Base-by-base conservation (phyloP, 1,140 invertebrate genomes). In the Leptopilina boulardi region DNA sequence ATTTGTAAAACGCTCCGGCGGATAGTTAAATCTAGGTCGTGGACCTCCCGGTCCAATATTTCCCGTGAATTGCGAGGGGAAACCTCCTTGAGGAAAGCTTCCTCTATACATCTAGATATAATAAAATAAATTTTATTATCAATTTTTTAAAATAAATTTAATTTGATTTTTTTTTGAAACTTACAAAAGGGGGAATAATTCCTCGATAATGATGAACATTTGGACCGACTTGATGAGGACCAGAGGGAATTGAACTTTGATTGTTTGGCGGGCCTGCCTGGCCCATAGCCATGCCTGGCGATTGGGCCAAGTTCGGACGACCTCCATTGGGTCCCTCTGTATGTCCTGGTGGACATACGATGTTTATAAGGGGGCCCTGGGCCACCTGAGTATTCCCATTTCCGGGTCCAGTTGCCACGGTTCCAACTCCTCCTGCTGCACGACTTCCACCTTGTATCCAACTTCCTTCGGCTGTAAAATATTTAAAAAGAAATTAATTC, bases 391-490 rank as follows among this genome's bases (percentile, higher is more conserved):
- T 91, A 89, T 84, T 91, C 87, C 89, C 89, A 91, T 73, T 87
- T 84, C 93, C 91, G 87, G 87, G 81, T 91, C 91, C 91, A 92
- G 84, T 86, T 91, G 84, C 86, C 81, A 80, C 89, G 78, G 87
- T 86, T 86, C 91, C 85, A 82, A 90, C 83, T 88, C 91, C 90
- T 89, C 92, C 84, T 78, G 89, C 77, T 86, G 90, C 91, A 70
- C 93, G 92, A 82, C 93, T 93, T 88, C 95, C 95, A 90, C 93
- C 94, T 91, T 94, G 94, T 88, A 94, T 95, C 95, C 95, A 96
- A 83, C 94, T 96, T 90, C 95, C 95, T 93, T 96, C 95, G 81
- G 94, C 93, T 94, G 74, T 66, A 23, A 66, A 66, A 30, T 66
- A 26, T 1, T 8, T n/a, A 34, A 0, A 34, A 13, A 30, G n/a